Evolutionary conservation across 2,797 vertebrate species (phyloP).

Genomic region (Pseudomugil tenellus): DNA sequence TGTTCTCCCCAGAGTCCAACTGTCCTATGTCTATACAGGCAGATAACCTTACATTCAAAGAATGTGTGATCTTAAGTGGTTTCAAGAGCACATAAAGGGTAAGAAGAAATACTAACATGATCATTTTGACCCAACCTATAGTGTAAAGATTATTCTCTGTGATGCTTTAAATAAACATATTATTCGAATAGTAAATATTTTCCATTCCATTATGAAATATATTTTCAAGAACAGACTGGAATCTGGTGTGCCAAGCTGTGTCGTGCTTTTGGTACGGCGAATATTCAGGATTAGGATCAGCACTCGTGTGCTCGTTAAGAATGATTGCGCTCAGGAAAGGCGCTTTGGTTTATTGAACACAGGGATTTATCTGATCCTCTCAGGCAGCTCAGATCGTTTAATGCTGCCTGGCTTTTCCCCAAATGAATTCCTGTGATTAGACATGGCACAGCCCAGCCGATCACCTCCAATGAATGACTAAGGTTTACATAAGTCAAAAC

Average conservation of each 20-base stretch:
- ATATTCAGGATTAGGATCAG: conserved; percentile 85
- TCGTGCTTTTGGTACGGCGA: conserved; percentile 66
- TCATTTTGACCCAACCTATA: too few relatives aligned
- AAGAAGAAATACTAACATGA: too few relatives aligned
- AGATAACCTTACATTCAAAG: too few relatives aligned
- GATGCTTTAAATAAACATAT: not conserved
- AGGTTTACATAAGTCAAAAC: conserved; percentile 59
- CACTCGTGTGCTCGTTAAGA: conserved; percentile 79
- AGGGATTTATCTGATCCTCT: conserved; percentile 86
- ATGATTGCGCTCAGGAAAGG: conserved; percentile 85
- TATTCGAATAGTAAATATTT: not conserved
- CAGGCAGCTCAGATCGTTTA: conserved; percentile 82
- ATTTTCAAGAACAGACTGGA: conserved; percentile 55
- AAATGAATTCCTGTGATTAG: conserved; percentile 84
- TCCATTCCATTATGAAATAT: not conserved
- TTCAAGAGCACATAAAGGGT: too few relatives aligned
- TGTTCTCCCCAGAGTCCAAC: too few relatives aligned
- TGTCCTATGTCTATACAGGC: too few relatives aligned
- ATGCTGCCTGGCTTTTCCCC: conserved; percentile 78
- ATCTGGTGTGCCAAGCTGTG: conserved; percentile 50
- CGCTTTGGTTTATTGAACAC: conserved; percentile 84
- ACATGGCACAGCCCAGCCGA: conserved; percentile 69
- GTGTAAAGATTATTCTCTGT: too few relatives aligned
- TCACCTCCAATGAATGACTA: conserved; percentile 55
- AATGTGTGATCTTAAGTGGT: too few relatives aligned